Evolutionary conservation across 2,888 invertebrate genomes (phyloP).

Genomic region (Ophioninae sp.): DNA sequence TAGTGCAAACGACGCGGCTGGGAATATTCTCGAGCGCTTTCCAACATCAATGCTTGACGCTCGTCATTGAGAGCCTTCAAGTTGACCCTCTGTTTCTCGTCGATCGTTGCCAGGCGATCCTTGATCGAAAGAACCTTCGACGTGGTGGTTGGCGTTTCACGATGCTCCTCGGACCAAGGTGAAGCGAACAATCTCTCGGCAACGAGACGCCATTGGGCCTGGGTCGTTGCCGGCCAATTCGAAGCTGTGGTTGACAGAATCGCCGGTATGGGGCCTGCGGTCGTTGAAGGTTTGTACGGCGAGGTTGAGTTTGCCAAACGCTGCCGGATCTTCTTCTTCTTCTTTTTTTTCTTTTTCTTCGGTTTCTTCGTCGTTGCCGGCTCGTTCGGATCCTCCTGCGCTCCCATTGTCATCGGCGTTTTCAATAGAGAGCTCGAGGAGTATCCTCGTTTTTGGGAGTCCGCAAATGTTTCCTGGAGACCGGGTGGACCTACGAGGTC

Average conservation of each 20-base stretch:
- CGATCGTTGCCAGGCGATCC: conserved; percentile 60
- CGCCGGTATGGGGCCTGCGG: conserved; percentile 44
- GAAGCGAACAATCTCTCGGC: conserved; percentile 70
- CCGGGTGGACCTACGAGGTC: conserved; percentile 62
- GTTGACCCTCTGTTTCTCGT: conserved; percentile 67
- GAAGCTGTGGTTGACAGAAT: conserved; percentile 65
- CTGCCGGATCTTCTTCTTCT: conserved; percentile 67
- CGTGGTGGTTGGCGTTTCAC: conserved; percentile 40
- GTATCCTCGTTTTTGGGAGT: conserved; percentile 67
- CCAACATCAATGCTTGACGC: conserved; percentile 66
- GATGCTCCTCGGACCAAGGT: conserved; percentile 65
- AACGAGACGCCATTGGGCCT: conserved; percentile 71
- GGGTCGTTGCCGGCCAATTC: conserved; percentile 65
- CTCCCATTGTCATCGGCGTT: conserved; percentile 42
- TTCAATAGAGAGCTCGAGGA: conserved; percentile 45
- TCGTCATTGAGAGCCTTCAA: conserved; percentile 66
- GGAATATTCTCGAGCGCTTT: conserved; percentile 66
- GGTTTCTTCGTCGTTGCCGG: conserved; percentile 65
- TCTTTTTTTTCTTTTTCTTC: conserved; percentile 73
- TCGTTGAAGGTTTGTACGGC: conserved; percentile 50
- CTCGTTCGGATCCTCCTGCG: conserved; percentile 12
- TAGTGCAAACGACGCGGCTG: conserved; percentile 70
- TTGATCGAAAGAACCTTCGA: conserved; percentile 61
- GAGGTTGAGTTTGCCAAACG: conserved; percentile 49
- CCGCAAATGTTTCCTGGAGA: conserved; percentile 42